Evolutionary conservation across 2,888 invertebrate species (phyloP), one percentile per base, ranked within the genome.

Genomic region (Apodemia mormo): DNA sequence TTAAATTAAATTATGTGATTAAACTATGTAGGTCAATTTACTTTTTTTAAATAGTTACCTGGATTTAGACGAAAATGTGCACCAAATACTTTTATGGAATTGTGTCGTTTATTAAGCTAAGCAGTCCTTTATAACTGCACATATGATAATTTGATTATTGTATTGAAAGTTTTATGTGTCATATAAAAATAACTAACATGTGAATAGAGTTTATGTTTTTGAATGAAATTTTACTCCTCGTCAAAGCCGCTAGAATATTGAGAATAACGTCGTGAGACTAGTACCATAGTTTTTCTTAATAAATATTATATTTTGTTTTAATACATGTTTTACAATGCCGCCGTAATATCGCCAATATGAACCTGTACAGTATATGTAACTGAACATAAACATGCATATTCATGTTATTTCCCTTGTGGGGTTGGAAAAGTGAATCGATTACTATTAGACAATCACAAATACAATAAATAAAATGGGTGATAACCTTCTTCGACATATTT

Each of bases 81-180:
- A 12, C 29, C 29, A 30, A 33, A 61, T 30, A 61, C 61, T 33
- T 61, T 56, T 56, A 61, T 12, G 61, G 61, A 61, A 61, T 61
- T 61, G 61, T 61, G 30, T 61, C 22, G 61, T 30, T 30, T 14
- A 61, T 30, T 30, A 61, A 61, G 49, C 49, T 30, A 30, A 61
- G 30, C 61, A 61, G 22, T 9, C 10, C 30, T 58, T 58, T 30
- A 29, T n/a, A 58, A 30, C 8, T 22, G 29, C 29, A 58, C 10
- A 10, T 2, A 30, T 29, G 10, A 30, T 30, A 58, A 3, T 58
- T 58, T 56, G 10, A 30, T 29, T 33, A 61, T 61, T 33, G 30
- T 30, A 33, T 30, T 61, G 33, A 61, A 61, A 61, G 61, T 61
- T 33, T 61, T 33, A 61, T 29, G 22, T 9, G 22, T n/a, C 40